A percentile compares a stretch with the other conserved stretches of the same genome.
Conservation (phyloP, 1,140 invertebrate species). For the Brachionus paranguensis region DNA sequence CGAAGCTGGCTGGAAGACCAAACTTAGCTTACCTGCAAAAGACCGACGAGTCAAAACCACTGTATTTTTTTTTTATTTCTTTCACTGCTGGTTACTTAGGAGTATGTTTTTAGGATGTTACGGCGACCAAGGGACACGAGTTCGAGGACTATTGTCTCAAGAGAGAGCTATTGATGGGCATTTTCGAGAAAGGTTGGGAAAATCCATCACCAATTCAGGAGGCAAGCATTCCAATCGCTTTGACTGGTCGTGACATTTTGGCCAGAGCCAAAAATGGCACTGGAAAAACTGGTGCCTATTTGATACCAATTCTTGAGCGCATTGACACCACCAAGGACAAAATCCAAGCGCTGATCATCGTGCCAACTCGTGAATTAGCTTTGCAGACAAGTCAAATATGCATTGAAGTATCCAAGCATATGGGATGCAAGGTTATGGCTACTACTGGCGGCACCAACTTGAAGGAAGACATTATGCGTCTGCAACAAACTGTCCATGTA, state of each 20-base stretch:
- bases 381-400: slow-evolving; percentile 99
- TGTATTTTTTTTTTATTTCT: background rate
- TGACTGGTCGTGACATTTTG: slow-evolving; percentile 92
- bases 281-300: slow-evolving; percentile 98
- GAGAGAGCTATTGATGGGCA: slow-evolving; percentile 94
- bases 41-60: slow-evolving; percentile 37
- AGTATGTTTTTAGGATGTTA: slow-evolving; percentile 29
- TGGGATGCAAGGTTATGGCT: slow-evolving; percentile 75
- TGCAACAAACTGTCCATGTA: slow-evolving; percentile 78
- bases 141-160: slow-evolving; percentile 99
- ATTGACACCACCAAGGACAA: slow-evolving; percentile 79
- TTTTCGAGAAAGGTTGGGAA: slow-evolving; percentile 99
- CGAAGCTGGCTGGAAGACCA: slow-evolving; percentile 35
- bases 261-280: slow-evolving; percentile 99
- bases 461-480: slow-evolving; percentile 97
- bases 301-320: slow-evolving; percentile 91
- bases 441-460: slow-evolving; percentile 96
- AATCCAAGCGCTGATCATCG: slow-evolving; percentile 80
- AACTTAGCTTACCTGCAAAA: slow-evolving; percentile 18
- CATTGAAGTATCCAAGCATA: slow-evolving; percentile 88
- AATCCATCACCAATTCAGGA: slow-evolving; percentile 94
- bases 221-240: slow-evolving; percentile 85
- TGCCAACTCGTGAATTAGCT: slow-evolving; percentile 95
- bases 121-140: slow-evolving; percentile 16
- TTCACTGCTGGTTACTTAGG: background rate